Conservation (phyloP, 2,888 invertebrate genomes). For the Drosophila maculinotata region DNA sequence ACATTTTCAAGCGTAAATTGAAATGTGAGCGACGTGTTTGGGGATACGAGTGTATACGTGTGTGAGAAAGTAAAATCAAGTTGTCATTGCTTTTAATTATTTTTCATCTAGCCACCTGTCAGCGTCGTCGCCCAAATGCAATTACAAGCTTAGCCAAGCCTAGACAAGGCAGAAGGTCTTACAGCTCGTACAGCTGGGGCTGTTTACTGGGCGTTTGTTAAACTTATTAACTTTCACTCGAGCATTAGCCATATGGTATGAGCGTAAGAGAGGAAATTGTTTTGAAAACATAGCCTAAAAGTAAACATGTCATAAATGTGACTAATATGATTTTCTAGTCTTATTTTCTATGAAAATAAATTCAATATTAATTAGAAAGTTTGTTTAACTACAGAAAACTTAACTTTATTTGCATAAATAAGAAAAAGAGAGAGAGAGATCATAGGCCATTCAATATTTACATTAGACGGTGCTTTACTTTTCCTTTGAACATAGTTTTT, state of each 20-base stretch:
- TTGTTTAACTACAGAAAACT: background rate
- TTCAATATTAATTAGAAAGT: background rate
- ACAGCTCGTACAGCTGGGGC: background rate
- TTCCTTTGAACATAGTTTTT: too few species aligned
- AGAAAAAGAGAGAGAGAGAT: too few species aligned
- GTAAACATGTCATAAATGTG: conserved; percentile 5
- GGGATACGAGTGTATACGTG: conserved; percentile 55
- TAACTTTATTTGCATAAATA: too few species aligned
- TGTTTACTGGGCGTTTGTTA: conserved; percentile 10
- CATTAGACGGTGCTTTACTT: too few species aligned
- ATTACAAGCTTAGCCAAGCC: conserved; percentile 47
- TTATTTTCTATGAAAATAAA: background rate
- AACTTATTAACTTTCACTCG: conserved; percentile 47
- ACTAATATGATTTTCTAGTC: conserved; percentile 19
- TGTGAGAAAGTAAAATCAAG: conserved; percentile 56
- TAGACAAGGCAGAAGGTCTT: conserved; percentile 7
- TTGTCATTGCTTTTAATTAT: conserved; percentile 78
- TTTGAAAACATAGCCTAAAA: background rate
- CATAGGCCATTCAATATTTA: too few species aligned
- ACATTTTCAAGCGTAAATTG: conserved; percentile 84
- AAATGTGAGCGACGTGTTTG: conserved; percentile 83
- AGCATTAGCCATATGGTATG: background rate
- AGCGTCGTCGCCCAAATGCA: conserved; percentile 36
- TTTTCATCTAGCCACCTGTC: conserved; percentile 56
- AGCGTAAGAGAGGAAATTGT: background rate